phyloP scores from a whole-genome alignment of 2,797 vertebrate genomes.

The Melopsittacus undulatus region DNA sequence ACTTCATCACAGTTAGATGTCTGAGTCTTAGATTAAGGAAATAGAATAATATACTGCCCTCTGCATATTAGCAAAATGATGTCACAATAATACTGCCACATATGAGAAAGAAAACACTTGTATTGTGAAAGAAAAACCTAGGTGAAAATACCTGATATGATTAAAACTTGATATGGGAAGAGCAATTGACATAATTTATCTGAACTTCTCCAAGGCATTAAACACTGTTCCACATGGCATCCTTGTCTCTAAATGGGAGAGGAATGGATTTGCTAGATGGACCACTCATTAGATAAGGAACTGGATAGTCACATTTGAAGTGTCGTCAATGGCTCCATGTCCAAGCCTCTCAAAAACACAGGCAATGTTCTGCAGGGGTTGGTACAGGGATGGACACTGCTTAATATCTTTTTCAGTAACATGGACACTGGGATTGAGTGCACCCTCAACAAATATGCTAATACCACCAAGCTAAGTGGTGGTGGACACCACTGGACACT shows the following conservation, averaged over 20 bases:
- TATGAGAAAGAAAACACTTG: not conserved
- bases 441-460: not conserved
- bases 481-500: not conserved
- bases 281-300: not conserved
- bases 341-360: no score
- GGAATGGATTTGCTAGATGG: not conserved
- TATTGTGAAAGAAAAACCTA: not conserved
- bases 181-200: not conserved
- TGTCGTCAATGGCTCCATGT: not conserved
- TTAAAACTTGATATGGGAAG: not conserved
- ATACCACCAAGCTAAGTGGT: not conserved
- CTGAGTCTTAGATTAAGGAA: not conserved
- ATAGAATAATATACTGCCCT: not conserved
- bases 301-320: not conserved
- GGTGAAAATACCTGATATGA: not conserved
- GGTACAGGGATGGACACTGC: not conserved
- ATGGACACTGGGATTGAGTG: not conserved
- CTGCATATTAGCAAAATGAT: not conserved
- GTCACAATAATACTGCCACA: not conserved
- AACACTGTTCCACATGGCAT: not conserved
- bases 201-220: not conserved
- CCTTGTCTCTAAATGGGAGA: not conserved
- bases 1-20: not conserved
- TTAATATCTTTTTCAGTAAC: not conserved
- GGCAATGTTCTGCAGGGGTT: not conserved